Conservation (phyloP, 2,113 vertebrate species). For the Lagopus leucura region DNA sequence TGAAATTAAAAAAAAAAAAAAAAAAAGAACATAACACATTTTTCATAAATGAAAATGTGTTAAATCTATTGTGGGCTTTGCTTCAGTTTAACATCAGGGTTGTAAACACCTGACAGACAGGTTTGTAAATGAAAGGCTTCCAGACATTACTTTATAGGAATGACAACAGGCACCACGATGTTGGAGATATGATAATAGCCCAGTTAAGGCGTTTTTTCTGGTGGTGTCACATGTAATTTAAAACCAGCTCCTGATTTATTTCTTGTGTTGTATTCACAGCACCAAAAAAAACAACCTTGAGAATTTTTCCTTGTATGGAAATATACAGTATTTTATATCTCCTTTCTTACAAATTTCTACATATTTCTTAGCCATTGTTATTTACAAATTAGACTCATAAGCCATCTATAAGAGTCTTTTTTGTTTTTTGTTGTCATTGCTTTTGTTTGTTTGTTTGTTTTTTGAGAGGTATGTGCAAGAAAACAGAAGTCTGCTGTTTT, state of each 20-base stretch:
- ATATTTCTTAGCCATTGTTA: neutral
- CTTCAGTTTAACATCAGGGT: neutral
- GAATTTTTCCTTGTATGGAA: neutral
- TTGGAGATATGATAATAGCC: neutral
- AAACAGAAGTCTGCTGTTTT: neutral
- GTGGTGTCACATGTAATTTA: neutral
- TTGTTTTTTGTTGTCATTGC: neutral
- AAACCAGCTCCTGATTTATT: neutral
- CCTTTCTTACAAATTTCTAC: neutral
- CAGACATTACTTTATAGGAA: neutral
- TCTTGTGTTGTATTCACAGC: neutral
- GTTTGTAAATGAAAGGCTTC: neutral
- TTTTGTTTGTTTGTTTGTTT: neutral
- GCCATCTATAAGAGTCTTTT: neutral
- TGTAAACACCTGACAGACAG: slow-evolving; percentile 9
- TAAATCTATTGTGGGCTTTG: neutral
- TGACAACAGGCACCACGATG: neutral
- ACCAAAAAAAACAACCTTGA: neutral
- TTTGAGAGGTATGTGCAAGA: accelerated
- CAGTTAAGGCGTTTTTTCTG: neutral
- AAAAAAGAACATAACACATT: neutral
- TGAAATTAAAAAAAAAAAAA: neutral
- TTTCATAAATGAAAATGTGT: neutral
- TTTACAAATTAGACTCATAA: neutral
- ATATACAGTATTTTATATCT: neutral